These are phyloP conservation scores for Nyctibius grandis DNA, from an alignment of 2,797 vertebrate genomes.

Conservation along the genomic window DNA sequence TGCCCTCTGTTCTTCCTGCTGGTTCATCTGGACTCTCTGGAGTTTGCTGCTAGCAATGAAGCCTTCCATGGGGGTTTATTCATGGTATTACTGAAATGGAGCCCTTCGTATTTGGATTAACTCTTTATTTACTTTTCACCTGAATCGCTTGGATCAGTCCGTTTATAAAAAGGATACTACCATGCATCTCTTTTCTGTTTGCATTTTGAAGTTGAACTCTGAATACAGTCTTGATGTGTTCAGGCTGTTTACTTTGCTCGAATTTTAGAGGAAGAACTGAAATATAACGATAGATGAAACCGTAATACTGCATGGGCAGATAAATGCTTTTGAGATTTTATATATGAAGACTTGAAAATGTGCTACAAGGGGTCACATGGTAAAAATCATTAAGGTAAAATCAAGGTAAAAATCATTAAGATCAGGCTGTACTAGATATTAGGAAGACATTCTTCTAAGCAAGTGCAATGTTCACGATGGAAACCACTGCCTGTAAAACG, in stretches of 20 bases:
- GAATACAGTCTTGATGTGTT: background rate
- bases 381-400: too few species aligned
- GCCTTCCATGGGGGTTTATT: slow-evolving; percentile 65
- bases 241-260: slow-evolving; percentile 30
- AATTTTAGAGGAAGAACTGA: slow-evolving; percentile 55
- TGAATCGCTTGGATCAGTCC: background rate
- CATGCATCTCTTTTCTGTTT: slow-evolving; percentile 10
- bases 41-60: slow-evolving; percentile 64
- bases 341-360: background rate
- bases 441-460: background rate
- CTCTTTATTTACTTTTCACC: slow-evolving; percentile 54
- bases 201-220: slow-evolving; percentile 35
- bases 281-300: slow-evolving; percentile 40
- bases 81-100: slow-evolving; percentile 60
- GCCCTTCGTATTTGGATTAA: slow-evolving; percentile 51
- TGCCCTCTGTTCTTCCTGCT: slow-evolving; percentile 63
- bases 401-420: background rate
- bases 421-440: background rate
- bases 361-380: background rate
- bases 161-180: slow-evolving; percentile 29
- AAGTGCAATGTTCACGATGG: background rate
- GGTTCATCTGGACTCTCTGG: slow-evolving; percentile 65
- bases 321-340: slow-evolving; percentile 2
- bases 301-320: slow-evolving; percentile 17
- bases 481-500: background rate